Evolutionary conservation across 2,113 vertebrate genomes (phyloP).

Genomic region (Pterocles orientalis): DNA sequence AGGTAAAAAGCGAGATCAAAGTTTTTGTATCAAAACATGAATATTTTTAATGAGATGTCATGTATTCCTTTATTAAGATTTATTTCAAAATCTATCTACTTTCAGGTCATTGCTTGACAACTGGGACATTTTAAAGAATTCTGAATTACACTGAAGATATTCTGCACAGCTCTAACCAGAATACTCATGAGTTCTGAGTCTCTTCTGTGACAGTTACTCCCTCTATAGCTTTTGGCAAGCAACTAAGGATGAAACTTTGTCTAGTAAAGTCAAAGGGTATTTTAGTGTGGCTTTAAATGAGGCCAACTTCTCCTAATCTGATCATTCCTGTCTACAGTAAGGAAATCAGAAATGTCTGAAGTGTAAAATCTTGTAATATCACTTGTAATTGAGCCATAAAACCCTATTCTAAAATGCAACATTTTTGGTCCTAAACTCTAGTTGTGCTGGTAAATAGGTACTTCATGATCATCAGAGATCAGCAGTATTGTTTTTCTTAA

Average conservation of each 20-base stretch:
- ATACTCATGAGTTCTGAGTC: neutral
- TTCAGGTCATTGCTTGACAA: neutral
- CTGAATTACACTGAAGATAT: neutral
- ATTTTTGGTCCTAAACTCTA: neutral
- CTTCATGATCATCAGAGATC: neutral
- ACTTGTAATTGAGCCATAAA: neutral
- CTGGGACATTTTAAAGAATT: slow-evolving; percentile 2
- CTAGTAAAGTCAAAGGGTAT: neutral
- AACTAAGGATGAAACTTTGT: neutral
- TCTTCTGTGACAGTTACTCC: neutral
- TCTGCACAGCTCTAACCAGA: neutral
- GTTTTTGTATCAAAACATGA: neutral
- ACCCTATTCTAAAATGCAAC: neutral
- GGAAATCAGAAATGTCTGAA: neutral
- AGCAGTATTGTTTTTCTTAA: slow-evolving; percentile 42
- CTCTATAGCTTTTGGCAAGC: neutral
- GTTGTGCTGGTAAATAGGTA: neutral
- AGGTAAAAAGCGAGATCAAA: neutral
- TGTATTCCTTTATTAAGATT: neutral
- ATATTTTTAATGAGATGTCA: neutral
- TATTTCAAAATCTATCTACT: neutral
- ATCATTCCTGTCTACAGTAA: neutral
- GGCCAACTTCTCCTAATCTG: neutral
- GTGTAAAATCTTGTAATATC: neutral
- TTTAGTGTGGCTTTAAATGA: neutral